These are phyloP conservation scores for Hypocryptadius cinnamomeus DNA, from an alignment of 2,113 vertebrate species.

Conservation along the genomic window DNA sequence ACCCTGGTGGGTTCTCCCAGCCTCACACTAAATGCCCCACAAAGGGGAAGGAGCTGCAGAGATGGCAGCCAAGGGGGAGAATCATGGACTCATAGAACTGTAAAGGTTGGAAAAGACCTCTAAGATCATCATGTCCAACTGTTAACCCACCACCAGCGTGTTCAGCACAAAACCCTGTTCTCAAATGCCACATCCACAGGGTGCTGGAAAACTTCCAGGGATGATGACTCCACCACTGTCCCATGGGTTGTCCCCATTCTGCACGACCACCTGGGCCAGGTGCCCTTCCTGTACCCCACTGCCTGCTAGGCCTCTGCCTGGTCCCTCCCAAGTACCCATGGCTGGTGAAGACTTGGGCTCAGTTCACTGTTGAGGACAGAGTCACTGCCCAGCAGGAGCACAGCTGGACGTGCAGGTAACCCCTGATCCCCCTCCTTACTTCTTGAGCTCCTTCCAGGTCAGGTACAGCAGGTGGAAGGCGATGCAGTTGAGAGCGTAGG, in stretches of 20 bases:
- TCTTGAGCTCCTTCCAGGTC: conserved; percentile 72
- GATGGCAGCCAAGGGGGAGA: background rate
- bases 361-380: background rate
- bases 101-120: background rate
- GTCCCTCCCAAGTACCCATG: background rate
- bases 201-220: background rate
- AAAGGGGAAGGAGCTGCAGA: background rate
- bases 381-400: background rate
- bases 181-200: background rate
- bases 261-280: background rate
- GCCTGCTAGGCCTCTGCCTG: background rate
- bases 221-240: background rate
- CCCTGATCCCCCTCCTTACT: conserved; percentile 62
- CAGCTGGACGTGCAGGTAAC: background rate
- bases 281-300: background rate
- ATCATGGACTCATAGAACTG: background rate
- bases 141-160: background rate
- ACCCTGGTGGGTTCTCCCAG: background rate
- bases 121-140: background rate
- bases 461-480: conserved; percentile 83
- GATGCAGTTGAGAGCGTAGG: conserved; percentile 85
- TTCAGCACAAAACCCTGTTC: background rate
- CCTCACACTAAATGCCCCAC: background rate
- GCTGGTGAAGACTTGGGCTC: background rate
- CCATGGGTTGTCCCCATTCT: background rate